These are phyloP conservation scores for Nephrotoma guestfalica DNA, from an alignment of 2,888 invertebrate genomes.

Conservation along the genomic window DNA sequence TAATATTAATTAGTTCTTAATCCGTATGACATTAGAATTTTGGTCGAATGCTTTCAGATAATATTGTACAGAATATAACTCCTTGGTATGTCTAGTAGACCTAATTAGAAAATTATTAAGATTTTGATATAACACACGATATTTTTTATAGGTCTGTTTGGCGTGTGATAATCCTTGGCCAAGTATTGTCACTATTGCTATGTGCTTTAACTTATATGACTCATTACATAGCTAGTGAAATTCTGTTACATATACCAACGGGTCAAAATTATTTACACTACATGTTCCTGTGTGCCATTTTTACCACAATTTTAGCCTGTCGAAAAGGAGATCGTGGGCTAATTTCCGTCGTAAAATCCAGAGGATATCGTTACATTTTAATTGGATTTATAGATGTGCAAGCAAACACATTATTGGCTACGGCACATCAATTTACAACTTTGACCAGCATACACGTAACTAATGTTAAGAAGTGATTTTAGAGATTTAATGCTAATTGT, in stretches of 20 bases:
- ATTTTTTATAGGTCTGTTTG: constrained; percentile 46
- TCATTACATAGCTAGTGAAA: not conserved
- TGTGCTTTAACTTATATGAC: constrained; percentile 36
- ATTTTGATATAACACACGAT: not conserved
- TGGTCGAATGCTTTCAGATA: not conserved
- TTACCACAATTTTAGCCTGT: constrained; percentile 1
- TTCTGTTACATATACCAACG: not conserved
- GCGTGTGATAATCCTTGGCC: constrained; percentile 57
- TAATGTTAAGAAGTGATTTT: not conserved
- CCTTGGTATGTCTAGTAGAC: not conserved
- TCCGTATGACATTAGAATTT: not conserved
- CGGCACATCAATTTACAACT: constrained; percentile 2
- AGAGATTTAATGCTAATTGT: not conserved
- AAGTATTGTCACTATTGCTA: constrained; percentile 58
- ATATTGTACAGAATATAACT: not conserved
- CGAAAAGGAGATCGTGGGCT: not conserved
- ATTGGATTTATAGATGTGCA: constrained; percentile 4
- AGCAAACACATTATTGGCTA: constrained; percentile 3
- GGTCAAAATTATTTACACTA: constrained; percentile 3
- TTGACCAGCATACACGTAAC: not conserved
- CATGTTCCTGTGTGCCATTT: not conserved
- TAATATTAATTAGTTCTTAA: too few relatives aligned
- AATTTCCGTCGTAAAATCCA: not conserved
- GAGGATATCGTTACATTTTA: constrained; percentile 1
- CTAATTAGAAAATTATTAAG: not conserved